These are phyloP conservation scores for Leptinotarsa defecta DNA, from an alignment of 1,140 invertebrate genomes.

Conservation along the genomic window DNA sequence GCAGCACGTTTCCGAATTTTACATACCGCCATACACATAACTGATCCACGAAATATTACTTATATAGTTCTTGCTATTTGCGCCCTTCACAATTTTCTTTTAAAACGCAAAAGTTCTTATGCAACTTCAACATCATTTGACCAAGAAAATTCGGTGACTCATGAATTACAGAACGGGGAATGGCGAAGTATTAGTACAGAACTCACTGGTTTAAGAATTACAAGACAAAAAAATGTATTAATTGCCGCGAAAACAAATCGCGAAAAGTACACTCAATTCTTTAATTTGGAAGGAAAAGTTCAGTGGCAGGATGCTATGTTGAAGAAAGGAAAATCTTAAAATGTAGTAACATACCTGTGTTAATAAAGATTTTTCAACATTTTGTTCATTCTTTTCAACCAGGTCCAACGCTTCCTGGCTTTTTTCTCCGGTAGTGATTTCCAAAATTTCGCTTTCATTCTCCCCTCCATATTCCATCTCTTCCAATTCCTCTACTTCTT, in stretches of 20 bases:
- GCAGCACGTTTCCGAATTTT: slow-evolving; percentile 32
- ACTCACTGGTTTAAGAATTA: background rate
- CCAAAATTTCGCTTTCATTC: slow-evolving; percentile 5
- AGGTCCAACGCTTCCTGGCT: background rate
- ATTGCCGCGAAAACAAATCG: background rate
- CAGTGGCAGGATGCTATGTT: slow-evolving; percentile 20
- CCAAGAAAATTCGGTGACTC: no score
- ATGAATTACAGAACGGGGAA: background rate
- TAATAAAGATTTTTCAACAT: background rate
- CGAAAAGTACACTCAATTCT: slow-evolving; percentile 5
- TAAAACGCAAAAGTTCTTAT: background rate
- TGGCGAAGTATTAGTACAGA: background rate
- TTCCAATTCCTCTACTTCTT: background rate
- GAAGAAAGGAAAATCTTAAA: slow-evolving; percentile 20
- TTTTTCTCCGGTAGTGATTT: background rate
- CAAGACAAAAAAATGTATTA: background rate
- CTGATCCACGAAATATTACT: slow-evolving; percentile 13
- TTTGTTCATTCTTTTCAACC: background rate
- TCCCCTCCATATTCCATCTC: background rate
- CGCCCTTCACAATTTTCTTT: slow-evolving; percentile 22
- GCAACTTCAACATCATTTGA: background rate
- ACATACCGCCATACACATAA: slow-evolving; percentile 28
- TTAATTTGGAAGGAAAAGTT: slow-evolving; percentile 7
- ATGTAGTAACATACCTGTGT: no score
- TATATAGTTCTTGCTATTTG: slow-evolving; percentile 28